These are phyloP conservation scores for Paradoxurus hermaphroditus DNA, from an alignment of 2,113 vertebrate genomes.

Conservation along the genomic window DNA sequence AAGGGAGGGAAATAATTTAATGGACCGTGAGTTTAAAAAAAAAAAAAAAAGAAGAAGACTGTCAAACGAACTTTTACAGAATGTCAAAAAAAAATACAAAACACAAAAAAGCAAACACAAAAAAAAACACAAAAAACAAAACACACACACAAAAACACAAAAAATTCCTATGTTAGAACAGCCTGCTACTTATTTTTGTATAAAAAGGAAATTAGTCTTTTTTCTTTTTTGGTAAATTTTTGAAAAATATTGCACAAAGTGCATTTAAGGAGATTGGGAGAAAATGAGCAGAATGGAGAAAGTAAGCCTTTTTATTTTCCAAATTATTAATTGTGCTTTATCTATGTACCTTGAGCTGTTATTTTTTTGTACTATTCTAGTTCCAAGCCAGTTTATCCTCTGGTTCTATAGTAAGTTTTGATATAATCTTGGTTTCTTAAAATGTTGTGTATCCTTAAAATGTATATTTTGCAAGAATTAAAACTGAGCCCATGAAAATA, in stretches of 20 bases:
- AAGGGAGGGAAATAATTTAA: slow-evolving; percentile 92
- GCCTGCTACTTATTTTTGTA: slow-evolving; percentile 88
- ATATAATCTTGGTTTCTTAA: slow-evolving; percentile 95
- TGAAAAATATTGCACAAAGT: slow-evolving; percentile 92
- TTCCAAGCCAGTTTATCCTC: slow-evolving; percentile 96
- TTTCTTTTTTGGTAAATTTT: slow-evolving; percentile 86
- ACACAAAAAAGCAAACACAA: slow-evolving; percentile 62
- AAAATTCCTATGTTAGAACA: slow-evolving; percentile 74
- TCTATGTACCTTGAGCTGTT: slow-evolving; percentile 97
- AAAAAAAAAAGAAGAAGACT: slow-evolving; percentile 89
- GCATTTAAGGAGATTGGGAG: slow-evolving; percentile 92
- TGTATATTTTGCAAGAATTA: slow-evolving; percentile 98
- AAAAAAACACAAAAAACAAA: slow-evolving; percentile 53
- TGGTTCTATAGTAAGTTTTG: slow-evolving; percentile 96
- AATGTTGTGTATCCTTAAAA: slow-evolving; percentile 90
- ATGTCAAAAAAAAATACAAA: slow-evolving; percentile 85
- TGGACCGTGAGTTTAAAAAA: slow-evolving; percentile 87
- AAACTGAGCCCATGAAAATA: slow-evolving; percentile 94
- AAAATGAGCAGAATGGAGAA: slow-evolving; percentile 88
- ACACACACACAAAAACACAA: background rate
- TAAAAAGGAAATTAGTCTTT: slow-evolving; percentile 80
- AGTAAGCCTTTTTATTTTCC: slow-evolving; percentile 86
- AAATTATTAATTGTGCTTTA: slow-evolving; percentile 96
- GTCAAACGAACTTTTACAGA: slow-evolving; percentile 94
- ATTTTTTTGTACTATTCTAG: slow-evolving; percentile 93